Conservation (phyloP, 2,113 vertebrate species). For the Vidua chalybeata region DNA sequence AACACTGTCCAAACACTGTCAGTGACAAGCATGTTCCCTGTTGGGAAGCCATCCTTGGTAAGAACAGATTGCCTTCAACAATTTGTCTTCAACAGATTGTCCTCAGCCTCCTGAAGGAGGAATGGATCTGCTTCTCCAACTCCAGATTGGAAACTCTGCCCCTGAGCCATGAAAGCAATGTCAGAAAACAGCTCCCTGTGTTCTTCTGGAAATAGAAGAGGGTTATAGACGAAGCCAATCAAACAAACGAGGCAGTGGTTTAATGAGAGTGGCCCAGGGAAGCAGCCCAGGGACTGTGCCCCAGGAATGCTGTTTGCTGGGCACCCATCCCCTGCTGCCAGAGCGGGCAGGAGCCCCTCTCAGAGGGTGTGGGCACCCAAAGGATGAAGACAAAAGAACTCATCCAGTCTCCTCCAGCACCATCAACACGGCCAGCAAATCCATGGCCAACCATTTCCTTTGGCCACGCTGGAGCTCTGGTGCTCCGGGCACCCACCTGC, state of each 20-base stretch:
- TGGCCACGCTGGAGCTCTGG: not conserved
- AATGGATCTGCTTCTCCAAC: not conserved
- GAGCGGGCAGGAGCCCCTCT: not conserved
- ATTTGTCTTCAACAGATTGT: conserved; percentile 12
- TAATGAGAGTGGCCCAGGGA: not conserved
- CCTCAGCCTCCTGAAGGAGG: not conserved
- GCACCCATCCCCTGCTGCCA: not conserved
- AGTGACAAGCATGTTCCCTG: not conserved
- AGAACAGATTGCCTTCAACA: conserved; percentile 13
- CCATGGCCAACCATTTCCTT: not conserved
- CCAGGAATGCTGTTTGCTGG: not conserved
- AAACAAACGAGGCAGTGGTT: not conserved
- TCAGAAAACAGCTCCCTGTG: not conserved
- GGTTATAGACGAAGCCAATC: not conserved
- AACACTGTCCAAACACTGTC: not conserved
- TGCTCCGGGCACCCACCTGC: not conserved
- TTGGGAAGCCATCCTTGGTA: not conserved
- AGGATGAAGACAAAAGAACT: not conserved
- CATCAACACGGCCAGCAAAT: not conserved
- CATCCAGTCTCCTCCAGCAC: not conserved
- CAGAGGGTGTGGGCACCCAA: not conserved
- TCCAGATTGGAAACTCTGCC: not conserved
- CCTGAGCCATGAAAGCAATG: not conserved
- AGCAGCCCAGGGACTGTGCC: not conserved
- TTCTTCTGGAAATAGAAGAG: not conserved